A percentile compares a stretch with the other conserved stretches of the same genome.
phyloP scores from a whole-genome alignment of 53 echinoderm and acorn worm species.

The Holothuria scabra region DNA sequence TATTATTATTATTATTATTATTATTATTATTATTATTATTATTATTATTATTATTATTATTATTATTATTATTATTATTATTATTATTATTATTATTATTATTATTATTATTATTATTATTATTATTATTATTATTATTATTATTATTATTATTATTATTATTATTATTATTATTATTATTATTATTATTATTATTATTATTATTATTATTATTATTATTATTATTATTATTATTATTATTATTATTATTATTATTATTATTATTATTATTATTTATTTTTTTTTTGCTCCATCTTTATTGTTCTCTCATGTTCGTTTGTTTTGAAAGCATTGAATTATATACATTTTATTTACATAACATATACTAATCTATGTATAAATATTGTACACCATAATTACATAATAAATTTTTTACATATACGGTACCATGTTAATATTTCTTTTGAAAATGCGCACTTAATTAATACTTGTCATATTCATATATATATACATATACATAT shows the following conservation, averaged over 20 bases:
- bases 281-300: no score
- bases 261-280: slow-evolving; percentile 22
- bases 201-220: slow-evolving; percentile 22
- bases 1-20: slow-evolving; percentile 31
- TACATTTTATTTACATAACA: no score
- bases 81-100: slow-evolving; percentile 25
- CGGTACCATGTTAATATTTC: no score
- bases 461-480: no score
- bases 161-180: slow-evolving; percentile 22
- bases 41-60: slow-evolving; percentile 25
- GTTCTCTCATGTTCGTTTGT: no score
- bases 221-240: slow-evolving; percentile 22
- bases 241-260: slow-evolving; percentile 15
- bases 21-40: slow-evolving; percentile 16
- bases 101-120: slow-evolving; percentile 18
- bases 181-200: slow-evolving; percentile 22
- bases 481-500: no score
- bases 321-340: no score
- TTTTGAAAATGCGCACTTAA: no score
- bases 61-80: slow-evolving; percentile 25
- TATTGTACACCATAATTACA: no score
- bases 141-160: slow-evolving; percentile 24
- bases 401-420: no score
- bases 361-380: no score
- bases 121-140: slow-evolving; percentile 22